phyloP scores from a whole-genome alignment of 2,113 vertebrate genomes.

The Cygnus buccinator region DNA sequence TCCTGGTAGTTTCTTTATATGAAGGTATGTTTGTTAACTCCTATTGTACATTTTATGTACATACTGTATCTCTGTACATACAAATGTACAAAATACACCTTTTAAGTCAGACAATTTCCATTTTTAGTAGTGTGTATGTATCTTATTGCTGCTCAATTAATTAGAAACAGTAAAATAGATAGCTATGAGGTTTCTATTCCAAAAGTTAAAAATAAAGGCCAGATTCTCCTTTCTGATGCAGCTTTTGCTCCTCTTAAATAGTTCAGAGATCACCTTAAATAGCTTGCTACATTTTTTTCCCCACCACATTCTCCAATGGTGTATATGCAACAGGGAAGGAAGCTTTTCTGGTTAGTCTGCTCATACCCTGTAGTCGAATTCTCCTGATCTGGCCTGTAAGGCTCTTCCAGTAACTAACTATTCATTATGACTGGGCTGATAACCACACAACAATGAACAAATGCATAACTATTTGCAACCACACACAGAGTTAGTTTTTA shows the following conservation, averaged over 20 bases:
- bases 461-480: background rate
- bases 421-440: background rate
- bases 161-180: background rate
- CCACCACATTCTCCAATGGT: background rate
- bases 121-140: background rate
- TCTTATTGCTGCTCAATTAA: background rate
- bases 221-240: background rate
- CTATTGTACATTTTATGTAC: background rate
- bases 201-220: background rate
- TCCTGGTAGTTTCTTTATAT: background rate
- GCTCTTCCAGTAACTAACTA: background rate
- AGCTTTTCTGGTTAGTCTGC: background rate
- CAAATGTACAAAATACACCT: background rate
- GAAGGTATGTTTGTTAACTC: background rate
- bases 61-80: background rate
- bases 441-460: background rate
- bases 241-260: background rate
- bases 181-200: background rate
- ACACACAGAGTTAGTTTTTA: background rate
- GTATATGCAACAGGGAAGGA: background rate
- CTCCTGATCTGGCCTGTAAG: background rate
- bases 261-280: background rate
- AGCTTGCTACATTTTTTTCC: background rate
- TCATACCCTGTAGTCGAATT: background rate
- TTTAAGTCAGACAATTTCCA: background rate